phyloP scores from a whole-genome alignment of 2,888 invertebrate species.

The Napeogenes sylphis region DNA sequence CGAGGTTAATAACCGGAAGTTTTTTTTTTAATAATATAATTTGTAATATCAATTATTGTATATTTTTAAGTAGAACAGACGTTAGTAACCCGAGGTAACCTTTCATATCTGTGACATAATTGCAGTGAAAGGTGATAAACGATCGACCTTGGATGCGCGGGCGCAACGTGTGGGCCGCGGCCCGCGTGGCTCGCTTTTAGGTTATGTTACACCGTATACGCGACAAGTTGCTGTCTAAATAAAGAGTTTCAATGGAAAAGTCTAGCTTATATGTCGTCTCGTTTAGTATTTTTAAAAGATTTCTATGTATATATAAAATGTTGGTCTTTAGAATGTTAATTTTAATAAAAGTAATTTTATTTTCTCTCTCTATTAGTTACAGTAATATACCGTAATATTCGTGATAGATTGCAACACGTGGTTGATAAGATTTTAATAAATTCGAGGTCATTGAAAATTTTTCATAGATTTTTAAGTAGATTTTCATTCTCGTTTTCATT shows the following conservation, averaged over 20 bases:
- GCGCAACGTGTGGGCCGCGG: slow-evolving; percentile 57
- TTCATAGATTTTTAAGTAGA: no score
- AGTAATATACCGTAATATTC: background rate
- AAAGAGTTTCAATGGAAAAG: no score
- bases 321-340: no score
- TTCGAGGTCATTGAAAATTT: slow-evolving; percentile 2
- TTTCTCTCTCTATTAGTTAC: slow-evolving; percentile 5
- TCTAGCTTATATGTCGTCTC: no score
- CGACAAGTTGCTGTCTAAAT: no score
- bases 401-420: background rate
- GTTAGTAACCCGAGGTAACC: slow-evolving; percentile 9
- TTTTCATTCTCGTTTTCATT: no score
- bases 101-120: slow-evolving; percentile 1
- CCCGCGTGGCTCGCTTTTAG: slow-evolving; percentile 43
- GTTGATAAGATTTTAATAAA: slow-evolving; percentile 5
- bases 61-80: slow-evolving; percentile 1
- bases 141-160: slow-evolving; percentile 16
- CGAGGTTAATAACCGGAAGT: slow-evolving; percentile 8
- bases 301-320: no score
- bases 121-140: slow-evolving; percentile 15
- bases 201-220: slow-evolving; percentile 52
- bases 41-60: background rate
- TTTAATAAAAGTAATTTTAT: no score
- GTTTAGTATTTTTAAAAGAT: no score
- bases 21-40: slow-evolving; percentile 7